Base-by-base conservation (phyloP, 1,140 invertebrate species). In the Platyscapa corneri region DNA sequence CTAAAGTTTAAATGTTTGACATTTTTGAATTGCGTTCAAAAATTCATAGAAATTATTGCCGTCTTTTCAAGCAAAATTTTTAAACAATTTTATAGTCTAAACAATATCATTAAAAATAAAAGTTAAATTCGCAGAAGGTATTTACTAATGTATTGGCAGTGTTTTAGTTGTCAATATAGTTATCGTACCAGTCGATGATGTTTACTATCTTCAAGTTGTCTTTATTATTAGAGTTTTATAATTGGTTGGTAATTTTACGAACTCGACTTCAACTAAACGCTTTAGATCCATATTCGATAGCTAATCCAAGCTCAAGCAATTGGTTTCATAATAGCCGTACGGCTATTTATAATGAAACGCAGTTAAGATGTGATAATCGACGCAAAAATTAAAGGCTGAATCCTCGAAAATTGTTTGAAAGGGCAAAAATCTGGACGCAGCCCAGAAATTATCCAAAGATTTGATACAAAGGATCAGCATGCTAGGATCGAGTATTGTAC, bases 211-310 rank as follows among this genome's bases (percentile, higher is more conserved):
- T n/a, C 34, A 32, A 74, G 37, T 74, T 37, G 39, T 27, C 70
- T 74, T 42, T 74, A 74, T 74, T 74, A 74, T 74, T 74, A 74
- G 70, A 74, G 32, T 74, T 42, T 74, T 74, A 42, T 74, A 74
- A 74, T 74, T 74, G 37, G 30, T 42, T 42, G 14, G 39, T 6
- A 42, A 74, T 39, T 74, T 74, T 74, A 10, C 18, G 39, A 74
- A 39, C 27, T n/a, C 27, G 5, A 32, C 27, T 67, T 67, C 12
- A 34, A 67, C 64, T 67, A 32, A 67, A 67, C 27, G 32, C 16
- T 67, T 67, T 34, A 10, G 8, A 67, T 67, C 30, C 30, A 18
- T 67, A 67, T 65, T 65, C n/a, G 60, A 65, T 67, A 34, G 0
- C 32, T 34, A 6, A 67, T 67, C 30, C 30, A 67, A 67, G 6